A percentile compares a stretch with the other conserved stretches of the same genome.
Evolutionary conservation across 2,888 invertebrate species (phyloP).

Genomic region (Dichetophora obliterata): DNA sequence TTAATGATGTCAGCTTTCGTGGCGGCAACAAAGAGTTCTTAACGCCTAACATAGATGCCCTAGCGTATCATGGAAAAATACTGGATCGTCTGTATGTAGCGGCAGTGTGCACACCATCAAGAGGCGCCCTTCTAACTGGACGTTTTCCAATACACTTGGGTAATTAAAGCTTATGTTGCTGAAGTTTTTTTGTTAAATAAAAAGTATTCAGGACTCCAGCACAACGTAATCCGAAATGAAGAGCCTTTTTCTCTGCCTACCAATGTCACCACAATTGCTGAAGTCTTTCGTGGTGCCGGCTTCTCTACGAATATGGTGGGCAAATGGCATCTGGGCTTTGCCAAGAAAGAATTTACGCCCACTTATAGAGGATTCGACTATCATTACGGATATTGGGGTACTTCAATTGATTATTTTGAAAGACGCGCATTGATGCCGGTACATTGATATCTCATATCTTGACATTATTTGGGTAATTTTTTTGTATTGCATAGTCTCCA

Average conservation of each 20-base stretch:
- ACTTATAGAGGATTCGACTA: slow-evolving; percentile 83
- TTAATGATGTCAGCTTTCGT: slow-evolving; percentile 94
- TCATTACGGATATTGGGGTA: slow-evolving; percentile 86
- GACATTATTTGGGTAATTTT: neutral
- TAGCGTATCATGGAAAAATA: slow-evolving; percentile 86
- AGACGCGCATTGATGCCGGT: no score
- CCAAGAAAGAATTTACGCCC: slow-evolving; percentile 81
- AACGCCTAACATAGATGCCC: slow-evolving; percentile 92
- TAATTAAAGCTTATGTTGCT: slow-evolving; percentile 44
- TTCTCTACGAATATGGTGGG: slow-evolving; percentile 83
- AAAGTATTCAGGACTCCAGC: no score
- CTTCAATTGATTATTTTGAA: slow-evolving; percentile 92
- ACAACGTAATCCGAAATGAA: no score
- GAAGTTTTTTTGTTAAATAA: no score
- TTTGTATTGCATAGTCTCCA: neutral
- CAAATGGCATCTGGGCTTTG: slow-evolving; percentile 88
- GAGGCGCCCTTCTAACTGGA: slow-evolving; percentile 91
- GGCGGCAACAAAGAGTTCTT: slow-evolving; percentile 88
- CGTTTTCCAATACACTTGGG: slow-evolving; percentile 89
- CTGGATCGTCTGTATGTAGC: slow-evolving; percentile 89
- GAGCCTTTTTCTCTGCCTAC: no score
- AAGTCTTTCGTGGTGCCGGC: no score
- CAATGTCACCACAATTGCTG: no score
- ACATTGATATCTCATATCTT: no score
- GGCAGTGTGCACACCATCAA: slow-evolving; percentile 92